These are phyloP conservation scores for Hydra vulgaris DNA, from an alignment of 30 jellyfish, hydroid and myxozoan species.

Conservation along the genomic window DNA sequence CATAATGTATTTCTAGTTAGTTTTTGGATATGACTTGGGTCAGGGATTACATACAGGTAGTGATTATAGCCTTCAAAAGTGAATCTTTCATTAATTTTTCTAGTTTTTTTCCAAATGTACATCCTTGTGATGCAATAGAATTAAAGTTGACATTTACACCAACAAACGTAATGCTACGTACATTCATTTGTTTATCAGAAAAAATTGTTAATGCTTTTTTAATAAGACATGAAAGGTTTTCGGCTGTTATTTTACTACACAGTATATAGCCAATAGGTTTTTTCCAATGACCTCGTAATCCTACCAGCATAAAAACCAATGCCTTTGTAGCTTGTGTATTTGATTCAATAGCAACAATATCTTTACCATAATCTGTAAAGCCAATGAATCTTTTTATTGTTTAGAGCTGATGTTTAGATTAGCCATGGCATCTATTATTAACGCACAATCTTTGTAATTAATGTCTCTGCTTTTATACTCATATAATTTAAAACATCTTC, in stretches of 20 bases:
- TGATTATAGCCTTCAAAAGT: not conserved
- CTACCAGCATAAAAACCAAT: too few relatives aligned
- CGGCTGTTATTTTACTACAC: not conserved
- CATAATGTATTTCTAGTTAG: not conserved
- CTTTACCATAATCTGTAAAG: too few relatives aligned
- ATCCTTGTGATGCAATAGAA: not conserved
- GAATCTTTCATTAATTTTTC: not conserved
- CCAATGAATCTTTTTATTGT: too few relatives aligned
- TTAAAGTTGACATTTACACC: conserved; percentile 2
- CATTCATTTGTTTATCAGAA: not conserved
- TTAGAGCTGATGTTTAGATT: too few relatives aligned
- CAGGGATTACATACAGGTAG: not conserved
- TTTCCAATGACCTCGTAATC: too few relatives aligned
- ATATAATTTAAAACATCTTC: too few relatives aligned
- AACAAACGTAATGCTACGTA: not conserved
- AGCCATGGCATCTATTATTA: too few relatives aligned
- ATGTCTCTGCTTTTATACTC: too few relatives aligned
- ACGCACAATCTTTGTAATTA: too few relatives aligned
- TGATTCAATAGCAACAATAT: too few relatives aligned
- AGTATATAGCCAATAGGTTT: conserved; percentile 1
- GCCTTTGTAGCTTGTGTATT: too few relatives aligned
- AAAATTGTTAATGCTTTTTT: not conserved
- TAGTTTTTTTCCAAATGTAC: too few relatives aligned
- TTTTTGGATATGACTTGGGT: not conserved
- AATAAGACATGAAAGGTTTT: not conserved